Conservation (phyloP, 1,140 invertebrate genomes). For the Pollicipes pollicipes region DNA sequence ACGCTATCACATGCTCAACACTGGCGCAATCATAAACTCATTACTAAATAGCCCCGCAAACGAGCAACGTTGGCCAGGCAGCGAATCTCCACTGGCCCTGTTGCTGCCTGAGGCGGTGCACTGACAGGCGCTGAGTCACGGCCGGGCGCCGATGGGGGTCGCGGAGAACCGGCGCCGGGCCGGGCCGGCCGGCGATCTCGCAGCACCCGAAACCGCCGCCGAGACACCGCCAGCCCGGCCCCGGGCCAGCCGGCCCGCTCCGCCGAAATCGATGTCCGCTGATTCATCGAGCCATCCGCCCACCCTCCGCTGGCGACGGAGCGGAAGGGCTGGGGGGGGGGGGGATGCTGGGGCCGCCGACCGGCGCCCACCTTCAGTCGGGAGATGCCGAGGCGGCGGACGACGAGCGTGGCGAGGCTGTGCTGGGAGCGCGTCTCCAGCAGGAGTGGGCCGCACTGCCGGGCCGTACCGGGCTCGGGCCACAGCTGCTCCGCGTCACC, state of each 20-base stretch:
- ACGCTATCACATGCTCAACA: background rate
- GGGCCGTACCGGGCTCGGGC: background rate
- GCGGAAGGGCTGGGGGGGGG: too few species aligned
- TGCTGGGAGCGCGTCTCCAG: background rate
- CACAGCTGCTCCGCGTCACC: background rate
- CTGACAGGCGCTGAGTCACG: too few species aligned
- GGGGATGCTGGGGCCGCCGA: too few species aligned
- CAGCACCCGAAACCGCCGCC: background rate
- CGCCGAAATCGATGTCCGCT: background rate
- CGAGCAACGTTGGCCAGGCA: background rate
- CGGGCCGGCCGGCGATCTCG: too few species aligned
- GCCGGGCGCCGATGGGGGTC: too few species aligned
- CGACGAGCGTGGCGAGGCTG: background rate
- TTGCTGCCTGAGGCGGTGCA: background rate
- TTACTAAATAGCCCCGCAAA: background rate
- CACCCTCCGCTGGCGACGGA: too few species aligned
- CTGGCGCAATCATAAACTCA: background rate
- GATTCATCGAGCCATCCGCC: background rate
- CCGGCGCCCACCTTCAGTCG: too few species aligned
- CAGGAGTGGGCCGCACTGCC: background rate
- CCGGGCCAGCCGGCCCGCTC: too few species aligned
- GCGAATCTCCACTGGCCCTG: background rate
- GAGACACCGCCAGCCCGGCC: too few species aligned
- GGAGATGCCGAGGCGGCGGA: background rate
- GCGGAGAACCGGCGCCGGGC: too few species aligned